phyloP scores from a whole-genome alignment of 2,113 vertebrate species.

The Eulemur rufifrons region DNA sequence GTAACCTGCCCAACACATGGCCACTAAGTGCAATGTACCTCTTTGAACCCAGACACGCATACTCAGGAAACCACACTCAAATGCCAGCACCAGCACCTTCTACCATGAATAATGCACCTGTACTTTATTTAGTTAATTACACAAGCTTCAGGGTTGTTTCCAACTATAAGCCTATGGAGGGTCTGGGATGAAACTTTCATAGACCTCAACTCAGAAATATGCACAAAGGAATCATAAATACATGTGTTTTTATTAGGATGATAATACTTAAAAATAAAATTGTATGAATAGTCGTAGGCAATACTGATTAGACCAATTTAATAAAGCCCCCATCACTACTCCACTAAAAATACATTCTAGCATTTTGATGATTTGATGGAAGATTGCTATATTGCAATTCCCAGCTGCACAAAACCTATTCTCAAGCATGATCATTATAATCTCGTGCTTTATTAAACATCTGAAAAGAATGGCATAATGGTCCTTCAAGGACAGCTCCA shows the following conservation, averaged over 20 bases:
- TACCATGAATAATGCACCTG: not conserved
- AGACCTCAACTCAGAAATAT: not conserved
- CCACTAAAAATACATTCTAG: slow-evolving; percentile 72
- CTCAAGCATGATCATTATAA: slow-evolving; percentile 76
- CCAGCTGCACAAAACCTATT: slow-evolving; percentile 75
- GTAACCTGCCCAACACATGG: not conserved
- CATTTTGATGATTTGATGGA: slow-evolving; percentile 74
- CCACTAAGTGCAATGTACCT: not conserved
- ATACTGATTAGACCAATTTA: slow-evolving; percentile 72
- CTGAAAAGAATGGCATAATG: slow-evolving; percentile 77
- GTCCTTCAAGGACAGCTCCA: slow-evolving; percentile 78
- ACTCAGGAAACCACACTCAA: not conserved
- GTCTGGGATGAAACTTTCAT: not conserved
- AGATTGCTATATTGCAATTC: slow-evolving; percentile 69
- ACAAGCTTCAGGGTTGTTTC: not conserved
- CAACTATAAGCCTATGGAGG: slow-evolving; percentile 35
- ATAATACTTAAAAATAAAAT: slow-evolving; percentile 75
- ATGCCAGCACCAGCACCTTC: not conserved
- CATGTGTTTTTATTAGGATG: slow-evolving; percentile 46
- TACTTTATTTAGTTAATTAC: not conserved
- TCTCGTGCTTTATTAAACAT: slow-evolving; percentile 80
- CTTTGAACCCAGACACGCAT: not conserved
- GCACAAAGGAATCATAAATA: not conserved
- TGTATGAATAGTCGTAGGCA: slow-evolving; percentile 51
- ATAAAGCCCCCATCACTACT: slow-evolving; percentile 67